A percentile compares a stretch with the other conserved stretches of the same genome.
Evolutionary conservation across 2,888 invertebrate species (phyloP).

Genomic region (Cerceris rybyensis): DNA sequence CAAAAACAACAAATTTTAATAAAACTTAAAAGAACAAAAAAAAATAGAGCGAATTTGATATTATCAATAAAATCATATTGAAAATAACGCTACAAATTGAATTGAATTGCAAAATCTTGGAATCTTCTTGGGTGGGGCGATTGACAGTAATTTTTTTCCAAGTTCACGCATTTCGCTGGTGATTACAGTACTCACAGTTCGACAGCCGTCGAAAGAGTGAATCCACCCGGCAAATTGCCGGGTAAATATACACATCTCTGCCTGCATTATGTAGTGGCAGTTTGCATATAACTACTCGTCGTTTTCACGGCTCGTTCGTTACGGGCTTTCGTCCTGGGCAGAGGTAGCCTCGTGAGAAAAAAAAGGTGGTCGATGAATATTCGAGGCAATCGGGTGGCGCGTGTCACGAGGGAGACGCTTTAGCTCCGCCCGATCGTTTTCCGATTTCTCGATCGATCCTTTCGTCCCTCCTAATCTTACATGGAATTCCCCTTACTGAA

Average conservation of each 20-base stretch:
- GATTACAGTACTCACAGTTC: constrained; percentile 29
- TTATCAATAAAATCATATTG: too few relatives aligned
- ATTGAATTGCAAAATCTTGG: too few relatives aligned
- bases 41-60: too few relatives aligned
- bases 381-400: constrained; percentile 37
- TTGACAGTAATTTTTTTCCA: too few relatives aligned
- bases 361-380: constrained; percentile 63
- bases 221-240: constrained; percentile 48
- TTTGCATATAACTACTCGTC: constrained; percentile 75
- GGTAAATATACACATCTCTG: constrained; percentile 61
- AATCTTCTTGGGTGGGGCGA: too few relatives aligned
- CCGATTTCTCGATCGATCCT: constrained; percentile 32
- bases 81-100: too few relatives aligned
- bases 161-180: constrained; percentile 11
- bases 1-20: too few relatives aligned
- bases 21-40: too few relatives aligned
- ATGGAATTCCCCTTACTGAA: not conserved
- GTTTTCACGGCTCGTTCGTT: constrained; percentile 76
- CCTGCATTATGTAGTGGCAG: constrained; percentile 48
- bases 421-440: constrained; percentile 43
- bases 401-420: constrained; percentile 48
- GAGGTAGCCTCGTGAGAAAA: constrained; percentile 72
- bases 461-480: not conserved
- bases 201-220: constrained; percentile 33
- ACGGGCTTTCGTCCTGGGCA: constrained; percentile 62